Conservation (phyloP, 1,140 invertebrate species). For the Ceratina japonica region DNA sequence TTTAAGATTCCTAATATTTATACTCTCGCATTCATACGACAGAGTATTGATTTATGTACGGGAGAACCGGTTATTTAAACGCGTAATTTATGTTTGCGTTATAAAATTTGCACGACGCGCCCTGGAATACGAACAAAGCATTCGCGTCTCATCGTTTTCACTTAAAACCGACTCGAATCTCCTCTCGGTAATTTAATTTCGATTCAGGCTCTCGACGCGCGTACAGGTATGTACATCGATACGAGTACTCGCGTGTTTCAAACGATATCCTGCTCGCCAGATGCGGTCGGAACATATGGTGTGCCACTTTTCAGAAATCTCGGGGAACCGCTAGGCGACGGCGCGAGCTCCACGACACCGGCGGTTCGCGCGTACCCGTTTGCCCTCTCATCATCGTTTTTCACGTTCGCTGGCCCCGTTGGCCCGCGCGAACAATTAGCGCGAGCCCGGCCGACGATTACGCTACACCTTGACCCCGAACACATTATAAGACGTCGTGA, state of each 20-base stretch:
- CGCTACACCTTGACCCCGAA: constrained; percentile 15
- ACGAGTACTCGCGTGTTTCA: constrained; percentile 2
- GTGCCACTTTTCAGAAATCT: constrained; percentile 67
- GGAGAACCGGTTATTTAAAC: too few relatives aligned
- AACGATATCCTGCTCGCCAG: constrained; percentile 54
- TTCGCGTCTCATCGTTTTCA: not conserved
- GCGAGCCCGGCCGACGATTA: not conserved
- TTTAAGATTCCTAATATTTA: too few relatives aligned
- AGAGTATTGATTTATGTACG: too few relatives aligned
- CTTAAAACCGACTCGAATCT: not conserved
- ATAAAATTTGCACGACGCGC: too few relatives aligned
- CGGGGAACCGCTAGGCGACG: constrained; percentile 62
- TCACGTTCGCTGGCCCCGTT: constrained; percentile 3
- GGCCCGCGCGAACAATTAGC: constrained; percentile 26
- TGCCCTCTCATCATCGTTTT: constrained; percentile 1
- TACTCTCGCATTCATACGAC: too few relatives aligned
- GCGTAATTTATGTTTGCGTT: too few relatives aligned
- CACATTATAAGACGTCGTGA: not conserved
- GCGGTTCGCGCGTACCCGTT: not conserved
- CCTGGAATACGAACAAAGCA: not conserved
- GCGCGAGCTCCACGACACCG: not conserved
- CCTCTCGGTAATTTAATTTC: not conserved
- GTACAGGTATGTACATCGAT: not conserved
- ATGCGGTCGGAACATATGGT: constrained; percentile 62
- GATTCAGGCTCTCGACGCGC: not conserved